Conservation (phyloP, 1,140 invertebrate species). For the Potamilus streckersoni region DNA sequence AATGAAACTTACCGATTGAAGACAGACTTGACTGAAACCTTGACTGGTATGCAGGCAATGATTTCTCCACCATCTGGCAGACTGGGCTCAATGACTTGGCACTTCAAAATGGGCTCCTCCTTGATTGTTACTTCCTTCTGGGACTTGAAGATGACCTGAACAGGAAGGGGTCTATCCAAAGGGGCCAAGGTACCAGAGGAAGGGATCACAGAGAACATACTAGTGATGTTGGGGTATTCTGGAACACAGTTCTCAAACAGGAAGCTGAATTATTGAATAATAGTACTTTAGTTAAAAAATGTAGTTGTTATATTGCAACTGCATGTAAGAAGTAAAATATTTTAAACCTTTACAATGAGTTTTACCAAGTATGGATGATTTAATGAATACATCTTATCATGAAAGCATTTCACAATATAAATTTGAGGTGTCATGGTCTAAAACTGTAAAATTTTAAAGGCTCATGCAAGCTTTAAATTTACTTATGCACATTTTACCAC, state of each 20-base stretch:
- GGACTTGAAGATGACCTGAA: conserved; percentile 64
- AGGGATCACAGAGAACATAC: conserved; percentile 62
- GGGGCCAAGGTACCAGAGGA: conserved; percentile 56
- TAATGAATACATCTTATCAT: too few species aligned
- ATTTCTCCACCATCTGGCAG: conserved; percentile 61
- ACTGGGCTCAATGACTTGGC: conserved; percentile 66
- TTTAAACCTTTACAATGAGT: too few species aligned
- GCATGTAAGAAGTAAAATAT: too few species aligned
- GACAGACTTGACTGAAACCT: conserved; percentile 64
- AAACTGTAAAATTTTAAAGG: too few species aligned
- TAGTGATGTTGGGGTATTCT: conserved; percentile 47
- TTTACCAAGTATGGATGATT: too few species aligned
- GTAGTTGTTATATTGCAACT: too few species aligned
- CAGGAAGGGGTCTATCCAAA: conserved; percentile 60
- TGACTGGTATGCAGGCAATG: conserved; percentile 68
- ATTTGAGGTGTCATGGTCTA: too few species aligned
- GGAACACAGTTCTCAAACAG: conserved; percentile 57
- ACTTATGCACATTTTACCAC: too few species aligned
- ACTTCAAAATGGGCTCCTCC: conserved; percentile 64
- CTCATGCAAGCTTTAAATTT: too few species aligned
- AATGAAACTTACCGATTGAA: conserved; percentile 64
- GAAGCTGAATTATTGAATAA: conserved; percentile 46
- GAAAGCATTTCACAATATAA: too few species aligned
- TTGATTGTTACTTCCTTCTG: conserved; percentile 61
- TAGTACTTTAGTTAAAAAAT: too few species aligned